phyloP scores from a whole-genome alignment of 2,888 invertebrate genomes.

The Tenodera sinensis region DNA sequence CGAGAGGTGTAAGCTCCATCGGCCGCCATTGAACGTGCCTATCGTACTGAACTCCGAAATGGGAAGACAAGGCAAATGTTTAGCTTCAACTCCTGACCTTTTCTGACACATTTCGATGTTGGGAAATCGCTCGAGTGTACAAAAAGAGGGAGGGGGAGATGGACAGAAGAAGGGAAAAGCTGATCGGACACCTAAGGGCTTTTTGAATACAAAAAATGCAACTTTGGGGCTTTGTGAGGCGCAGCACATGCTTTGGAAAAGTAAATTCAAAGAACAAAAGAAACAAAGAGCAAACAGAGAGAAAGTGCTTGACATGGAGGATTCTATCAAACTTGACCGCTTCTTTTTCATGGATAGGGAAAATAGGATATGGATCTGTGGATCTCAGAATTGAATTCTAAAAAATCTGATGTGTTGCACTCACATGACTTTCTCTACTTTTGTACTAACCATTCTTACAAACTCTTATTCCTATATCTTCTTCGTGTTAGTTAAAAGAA shows the following conservation, averaged over 20 bases:
- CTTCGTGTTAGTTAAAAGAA: no score
- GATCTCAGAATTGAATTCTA: neutral
- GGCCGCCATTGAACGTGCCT: no score
- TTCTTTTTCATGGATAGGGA: neutral
- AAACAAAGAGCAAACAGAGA: neutral
- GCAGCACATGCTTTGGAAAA: neutral
- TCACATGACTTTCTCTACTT: no score
- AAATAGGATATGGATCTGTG: neutral
- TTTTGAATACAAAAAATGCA: neutral
- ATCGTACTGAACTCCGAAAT: neutral
- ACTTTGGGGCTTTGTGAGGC: neutral
- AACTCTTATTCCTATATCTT: no score
- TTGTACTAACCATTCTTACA: no score
- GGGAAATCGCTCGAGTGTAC: slow-evolving; percentile 18
- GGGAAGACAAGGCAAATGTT: neutral
- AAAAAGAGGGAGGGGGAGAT: neutral
- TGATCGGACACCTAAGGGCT: neutral
- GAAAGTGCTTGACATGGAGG: neutral
- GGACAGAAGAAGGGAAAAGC: neutral
- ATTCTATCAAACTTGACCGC: neutral
- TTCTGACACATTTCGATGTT: slow-evolving; percentile 22
- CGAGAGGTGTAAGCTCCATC: no score
- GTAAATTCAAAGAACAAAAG: neutral
- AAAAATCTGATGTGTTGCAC: no score
- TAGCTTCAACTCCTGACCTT: slow-evolving; percentile 20